Base-by-base conservation (phyloP, 1,140 invertebrate species). In the Drosophila paulistorum region DNA sequence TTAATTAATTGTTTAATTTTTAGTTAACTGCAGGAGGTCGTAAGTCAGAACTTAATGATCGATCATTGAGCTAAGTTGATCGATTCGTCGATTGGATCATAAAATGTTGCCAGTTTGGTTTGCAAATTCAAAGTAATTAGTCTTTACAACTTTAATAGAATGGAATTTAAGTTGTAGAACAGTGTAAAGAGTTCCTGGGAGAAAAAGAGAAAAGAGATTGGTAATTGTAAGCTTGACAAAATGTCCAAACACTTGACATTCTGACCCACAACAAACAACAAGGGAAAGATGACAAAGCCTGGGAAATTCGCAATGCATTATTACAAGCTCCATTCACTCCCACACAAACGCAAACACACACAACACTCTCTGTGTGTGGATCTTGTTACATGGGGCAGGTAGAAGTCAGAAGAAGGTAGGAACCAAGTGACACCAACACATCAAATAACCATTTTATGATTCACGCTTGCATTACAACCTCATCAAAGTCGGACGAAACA, bases 391-490 rank as follows among this genome's bases (percentile, higher is more conserved):
- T 26, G 1, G 14, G 14, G 9, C 11, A 11, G 33, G 9, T 11
- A 54, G 30, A 30, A 30, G 30, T 30, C 30, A 30, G 30, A 30
- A 26, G 42, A 30, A 55, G 69, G 37, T 51, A 70, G 62, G 58
- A 62, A 68, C 55, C 68, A 60, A 67, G 58, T 75, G 74, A 79
- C 82, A 79, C 66, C 65, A 72, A 73, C 68, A 79, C 82, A 82
- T 74, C 58, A 82, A 83, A 61, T 78, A 35, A 72, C 35, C 67
- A 73, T 89, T 89, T 87, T 87, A 87, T 87, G 83, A 87, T 87
- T 83, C 83, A 87, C 83, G 83, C 77, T 83, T 89, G 83, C 83
- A 79, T 86, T 89, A 83, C 83, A 89, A 70, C 55, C 84, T 59
- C 84, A 83, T 87, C 76, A 87, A 66, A 60, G 62, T 55, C 55